Percentiles rank a stretch among this genome's conserved stretches.
Evolutionary conservation across 2,113 vertebrate species (phyloP).

Genomic region (Bubo bubo): DNA sequence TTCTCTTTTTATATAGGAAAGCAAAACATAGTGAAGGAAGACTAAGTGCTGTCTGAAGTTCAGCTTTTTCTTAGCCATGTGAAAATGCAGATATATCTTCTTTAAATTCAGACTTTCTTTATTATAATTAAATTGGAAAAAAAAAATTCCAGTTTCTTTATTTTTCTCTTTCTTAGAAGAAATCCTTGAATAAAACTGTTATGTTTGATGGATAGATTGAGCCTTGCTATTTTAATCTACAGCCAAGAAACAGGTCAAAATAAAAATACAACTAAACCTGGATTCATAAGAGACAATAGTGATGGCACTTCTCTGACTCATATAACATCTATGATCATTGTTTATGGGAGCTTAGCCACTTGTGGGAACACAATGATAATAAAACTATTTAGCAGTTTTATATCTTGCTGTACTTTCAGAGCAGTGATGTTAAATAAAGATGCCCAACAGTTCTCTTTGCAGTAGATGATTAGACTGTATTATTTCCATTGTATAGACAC

Average conservation of each 20-base stretch:
- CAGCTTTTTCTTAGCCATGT: neutral
- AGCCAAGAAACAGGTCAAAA: neutral
- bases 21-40: neutral
- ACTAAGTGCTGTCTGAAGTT: neutral
- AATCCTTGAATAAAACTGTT: neutral
- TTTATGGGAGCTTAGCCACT: neutral
- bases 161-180: neutral
- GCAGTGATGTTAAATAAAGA: neutral
- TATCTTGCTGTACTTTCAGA: neutral
- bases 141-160: neutral
- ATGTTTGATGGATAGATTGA: neutral
- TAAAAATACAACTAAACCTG: neutral
- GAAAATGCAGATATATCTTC: neutral
- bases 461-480: neutral
- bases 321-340: neutral
- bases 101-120: neutral
- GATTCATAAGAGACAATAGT: neutral
- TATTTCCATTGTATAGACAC: neutral
- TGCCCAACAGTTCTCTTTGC: neutral
- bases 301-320: neutral
- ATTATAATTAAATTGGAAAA: neutral
- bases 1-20: neutral
- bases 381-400: constrained; percentile 3
- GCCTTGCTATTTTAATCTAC: neutral
- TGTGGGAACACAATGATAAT: neutral